Conservation (phyloP, 2,113 vertebrate species). For the Phodopus roborovskii region DNA sequence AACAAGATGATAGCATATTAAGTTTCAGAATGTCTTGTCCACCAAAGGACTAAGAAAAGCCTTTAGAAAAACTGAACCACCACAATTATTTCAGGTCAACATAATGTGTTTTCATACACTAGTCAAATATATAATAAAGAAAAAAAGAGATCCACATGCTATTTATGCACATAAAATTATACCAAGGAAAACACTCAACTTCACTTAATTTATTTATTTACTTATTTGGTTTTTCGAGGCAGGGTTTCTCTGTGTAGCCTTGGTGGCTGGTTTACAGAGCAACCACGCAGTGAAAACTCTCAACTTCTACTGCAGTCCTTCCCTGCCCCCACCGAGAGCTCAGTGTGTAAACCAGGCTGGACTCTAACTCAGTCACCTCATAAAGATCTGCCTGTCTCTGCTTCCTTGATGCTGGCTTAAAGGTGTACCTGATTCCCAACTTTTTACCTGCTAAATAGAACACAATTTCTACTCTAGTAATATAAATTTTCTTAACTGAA, state of each 20-base stretch:
- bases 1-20: background rate
- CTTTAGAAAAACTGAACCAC: background rate
- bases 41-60: background rate
- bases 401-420: background rate
- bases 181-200: background rate
- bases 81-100: background rate
- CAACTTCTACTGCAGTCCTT: background rate
- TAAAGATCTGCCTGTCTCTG: background rate
- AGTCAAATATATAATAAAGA: background rate
- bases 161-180: background rate
- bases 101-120: background rate
- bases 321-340: background rate
- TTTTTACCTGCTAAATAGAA: conserved; percentile 4
- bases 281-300: background rate
- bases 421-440: background rate
- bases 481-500: background rate
- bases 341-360: background rate
- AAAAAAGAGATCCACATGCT: background rate
- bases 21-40: background rate
- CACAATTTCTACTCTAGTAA: background rate
- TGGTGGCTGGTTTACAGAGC: too few species aligned
- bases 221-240: too few species aligned
- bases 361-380: background rate
- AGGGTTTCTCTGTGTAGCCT: too few species aligned
- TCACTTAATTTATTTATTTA: too few species aligned